Evolutionary conservation across 2,797 vertebrate species (phyloP).

Genomic region (Dendrocincla fuliginosa): DNA sequence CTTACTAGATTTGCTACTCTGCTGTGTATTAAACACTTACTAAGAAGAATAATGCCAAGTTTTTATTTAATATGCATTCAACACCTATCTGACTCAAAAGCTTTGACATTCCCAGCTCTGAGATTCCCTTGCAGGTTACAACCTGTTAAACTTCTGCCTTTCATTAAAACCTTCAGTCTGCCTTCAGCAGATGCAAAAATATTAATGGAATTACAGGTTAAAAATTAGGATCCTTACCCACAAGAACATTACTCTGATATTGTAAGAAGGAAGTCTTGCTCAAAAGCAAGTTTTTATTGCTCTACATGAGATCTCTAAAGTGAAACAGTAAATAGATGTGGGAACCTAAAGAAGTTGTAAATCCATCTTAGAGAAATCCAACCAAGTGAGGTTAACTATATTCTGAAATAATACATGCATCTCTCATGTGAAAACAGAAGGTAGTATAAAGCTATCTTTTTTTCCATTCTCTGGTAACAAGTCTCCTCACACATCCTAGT

Average conservation of each 20-base stretch:
- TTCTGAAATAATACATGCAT: background rate
- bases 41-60: background rate
- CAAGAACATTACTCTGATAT: background rate
- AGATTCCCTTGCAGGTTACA: slow-evolving; percentile 28
- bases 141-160: background rate
- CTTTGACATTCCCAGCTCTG: background rate
- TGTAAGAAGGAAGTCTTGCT: background rate
- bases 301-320: background rate
- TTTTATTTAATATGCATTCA: slow-evolving; percentile 12
- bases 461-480: background rate
- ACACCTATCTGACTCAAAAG: background rate
- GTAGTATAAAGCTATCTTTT: background rate
- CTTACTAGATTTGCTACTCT: background rate
- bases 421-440: background rate
- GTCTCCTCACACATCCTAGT: background rate
- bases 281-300: background rate
- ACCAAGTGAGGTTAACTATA: background rate
- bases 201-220: background rate
- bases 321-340: background rate
- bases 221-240: slow-evolving; percentile 1
- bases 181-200: slow-evolving; percentile 40
- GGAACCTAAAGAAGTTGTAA: background rate
- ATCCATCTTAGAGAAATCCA: background rate
- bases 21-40: background rate
- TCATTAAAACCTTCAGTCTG: background rate